phyloP scores from a whole-genome alignment of 2,888 invertebrate genomes.

The Hirtodrosophila trivittata region DNA sequence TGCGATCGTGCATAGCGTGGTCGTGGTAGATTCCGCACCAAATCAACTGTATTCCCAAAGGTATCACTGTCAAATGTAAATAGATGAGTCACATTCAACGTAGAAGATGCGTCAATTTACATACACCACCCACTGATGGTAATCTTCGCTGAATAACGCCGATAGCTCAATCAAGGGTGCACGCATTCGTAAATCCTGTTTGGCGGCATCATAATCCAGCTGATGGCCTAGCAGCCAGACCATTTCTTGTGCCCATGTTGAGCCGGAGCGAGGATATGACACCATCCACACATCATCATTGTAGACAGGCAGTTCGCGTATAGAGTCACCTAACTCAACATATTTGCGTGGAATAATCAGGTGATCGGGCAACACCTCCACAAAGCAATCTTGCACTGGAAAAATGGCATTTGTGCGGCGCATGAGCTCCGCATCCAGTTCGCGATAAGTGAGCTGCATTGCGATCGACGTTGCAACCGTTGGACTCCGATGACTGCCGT shows the following conservation, averaged over 20 bases:
- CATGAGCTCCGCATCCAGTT: constrained; percentile 86
- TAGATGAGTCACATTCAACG: no score
- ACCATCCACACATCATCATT: constrained; percentile 93
- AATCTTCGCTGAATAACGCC: constrained; percentile 87
- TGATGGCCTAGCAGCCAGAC: constrained; percentile 94
- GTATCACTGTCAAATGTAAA: constrained; percentile 66
- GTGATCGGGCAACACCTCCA: constrained; percentile 89
- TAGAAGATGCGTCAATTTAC: constrained; percentile 62
- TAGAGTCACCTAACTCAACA: constrained; percentile 88
- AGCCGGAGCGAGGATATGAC: constrained; percentile 95
- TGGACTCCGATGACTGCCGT: constrained; percentile 23
- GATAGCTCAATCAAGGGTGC: constrained; percentile 91
- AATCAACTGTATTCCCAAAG: constrained; percentile 89
- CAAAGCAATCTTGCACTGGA: constrained; percentile 88
- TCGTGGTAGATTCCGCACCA: constrained; percentile 87
- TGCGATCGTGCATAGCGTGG: constrained; percentile 91
- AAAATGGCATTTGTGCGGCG: constrained; percentile 88
- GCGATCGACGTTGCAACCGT: constrained; percentile 13
- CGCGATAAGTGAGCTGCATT: constrained; percentile 84
- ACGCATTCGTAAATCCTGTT: constrained; percentile 85
- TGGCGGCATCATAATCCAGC: constrained; percentile 90
- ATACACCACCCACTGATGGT: constrained; percentile 86
- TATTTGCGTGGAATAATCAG: constrained; percentile 89
- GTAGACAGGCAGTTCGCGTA: constrained; percentile 89
- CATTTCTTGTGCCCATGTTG: constrained; percentile 97